Base-by-base conservation (phyloP, 2,797 vertebrate species). In the Pipistrellus nathusii region DNA sequence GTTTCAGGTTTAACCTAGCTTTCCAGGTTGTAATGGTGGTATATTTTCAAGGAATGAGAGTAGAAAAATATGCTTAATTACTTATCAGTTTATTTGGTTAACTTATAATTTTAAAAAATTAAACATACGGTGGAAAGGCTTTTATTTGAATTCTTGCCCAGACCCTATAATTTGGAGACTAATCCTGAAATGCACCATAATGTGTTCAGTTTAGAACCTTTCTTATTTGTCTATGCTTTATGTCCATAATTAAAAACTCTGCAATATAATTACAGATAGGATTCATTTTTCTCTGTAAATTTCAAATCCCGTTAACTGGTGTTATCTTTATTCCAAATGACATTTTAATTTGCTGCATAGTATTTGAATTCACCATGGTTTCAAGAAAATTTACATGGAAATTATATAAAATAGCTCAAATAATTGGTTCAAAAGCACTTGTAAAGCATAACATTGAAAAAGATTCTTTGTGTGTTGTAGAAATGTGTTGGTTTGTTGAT, bases 71-170 rank as follows among this genome's bases (percentile, higher is more conserved):
- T 0, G 1, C 59, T 68, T n/a, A 64, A 68, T 25, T 62, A 38
- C 76, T 32, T 91, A 77, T 53, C 15, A 53, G 13, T 88, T 94
- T 18, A 2, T 88, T 62, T 73, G 2, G 10, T 51, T 78, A 38
- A 30, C n/a, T 89, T 86, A 48, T 71, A 55, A 75, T 82, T 77
- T n/a, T 0, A 76, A 73, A 73, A 73, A 57, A 27, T 12, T 71
- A 66, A 51, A 64, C 1, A 20, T 30, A 5, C 48, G 32, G 2
- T n/a, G 4, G 55, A 38, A 90, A 8, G 20, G 32, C 6, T 41
- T 91, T 77, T 69, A 35, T 77, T 90, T 73, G 69, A 76, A 80
- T 88, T 55, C 23, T 87, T 93, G 11, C 25, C 48, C 48, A 23
- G 6, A 14, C 9, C 0, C 5, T 83, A 6, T 59, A 68, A 75